Evolutionary conservation across 2,888 invertebrate genomes (phyloP).

Genomic region (Oconnorella tubifera): DNA sequence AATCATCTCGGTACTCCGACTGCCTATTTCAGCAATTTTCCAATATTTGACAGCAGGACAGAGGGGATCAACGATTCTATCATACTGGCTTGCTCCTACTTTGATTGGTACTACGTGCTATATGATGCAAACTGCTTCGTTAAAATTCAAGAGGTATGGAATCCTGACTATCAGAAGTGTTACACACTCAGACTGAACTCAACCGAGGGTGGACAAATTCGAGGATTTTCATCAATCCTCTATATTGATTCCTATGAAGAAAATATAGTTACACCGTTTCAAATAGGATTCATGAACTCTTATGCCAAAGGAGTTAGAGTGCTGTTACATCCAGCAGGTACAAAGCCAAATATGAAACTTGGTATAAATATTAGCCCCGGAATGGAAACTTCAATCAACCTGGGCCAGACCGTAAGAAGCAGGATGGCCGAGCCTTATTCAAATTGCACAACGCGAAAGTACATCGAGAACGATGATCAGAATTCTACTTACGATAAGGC

Average conservation of each 20-base stretch:
- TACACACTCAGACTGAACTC: not conserved
- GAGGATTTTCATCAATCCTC: not conserved
- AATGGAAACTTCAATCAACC: not conserved
- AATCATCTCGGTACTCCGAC: too few relatives aligned
- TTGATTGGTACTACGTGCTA: not conserved
- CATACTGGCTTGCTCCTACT: not conserved
- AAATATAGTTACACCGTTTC: not conserved
- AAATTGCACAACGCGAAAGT: not conserved
- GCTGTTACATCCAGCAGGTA: not conserved
- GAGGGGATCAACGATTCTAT: too few relatives aligned
- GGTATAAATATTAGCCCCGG: not conserved
- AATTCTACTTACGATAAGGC: not conserved
- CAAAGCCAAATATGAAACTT: not conserved
- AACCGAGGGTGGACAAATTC: not conserved
- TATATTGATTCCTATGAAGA: not conserved
- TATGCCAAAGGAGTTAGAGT: not conserved
- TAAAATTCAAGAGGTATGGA: not conserved
- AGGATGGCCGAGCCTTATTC: not conserved
- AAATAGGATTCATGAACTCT: not conserved
- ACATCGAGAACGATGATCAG: not conserved
- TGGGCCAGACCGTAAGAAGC: not conserved
- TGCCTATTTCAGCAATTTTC: too few relatives aligned
- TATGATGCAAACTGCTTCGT: not conserved
- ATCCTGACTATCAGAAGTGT: not conserved
- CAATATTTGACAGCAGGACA: too few relatives aligned